Evolutionary conservation across 2,797 vertebrate species (phyloP).

Genomic region (Molossus alvarezi): DNA sequence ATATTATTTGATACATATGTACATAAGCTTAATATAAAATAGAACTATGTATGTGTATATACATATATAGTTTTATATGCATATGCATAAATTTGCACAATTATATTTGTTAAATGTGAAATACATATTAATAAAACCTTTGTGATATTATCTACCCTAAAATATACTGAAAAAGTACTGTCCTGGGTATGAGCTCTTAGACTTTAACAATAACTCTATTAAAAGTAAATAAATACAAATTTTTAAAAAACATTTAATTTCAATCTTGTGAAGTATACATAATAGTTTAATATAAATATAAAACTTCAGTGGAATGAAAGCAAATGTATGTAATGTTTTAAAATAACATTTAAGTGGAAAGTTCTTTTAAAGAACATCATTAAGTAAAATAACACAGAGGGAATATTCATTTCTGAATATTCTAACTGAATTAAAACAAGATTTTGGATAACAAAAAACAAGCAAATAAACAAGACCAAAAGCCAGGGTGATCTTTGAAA

Average conservation of each 20-base stretch:
- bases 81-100: background rate
- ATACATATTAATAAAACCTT: background rate
- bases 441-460: conserved; percentile 3
- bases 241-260: background rate
- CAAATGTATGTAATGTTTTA: conserved; percentile 8
- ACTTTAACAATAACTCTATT: background rate
- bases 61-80: background rate
- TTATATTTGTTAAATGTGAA: conserved; percentile 13
- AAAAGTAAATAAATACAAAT: conserved; percentile 33
- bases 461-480: background rate
- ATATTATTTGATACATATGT: background rate
- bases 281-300: conserved; percentile 2
- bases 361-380: background rate
- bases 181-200: background rate
- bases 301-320: conserved; percentile 5
- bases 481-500: background rate
- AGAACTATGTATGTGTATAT: background rate
- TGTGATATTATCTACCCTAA: background rate
- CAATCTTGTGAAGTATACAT: background rate
- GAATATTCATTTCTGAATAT: background rate
- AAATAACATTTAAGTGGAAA: background rate
- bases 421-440: conserved; percentile 52
- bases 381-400: conserved; percentile 13
- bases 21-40: background rate
- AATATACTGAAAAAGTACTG: background rate